phyloP scores from a whole-genome alignment of 2,113 vertebrate species.

The Colistium nudipinnis region DNA sequence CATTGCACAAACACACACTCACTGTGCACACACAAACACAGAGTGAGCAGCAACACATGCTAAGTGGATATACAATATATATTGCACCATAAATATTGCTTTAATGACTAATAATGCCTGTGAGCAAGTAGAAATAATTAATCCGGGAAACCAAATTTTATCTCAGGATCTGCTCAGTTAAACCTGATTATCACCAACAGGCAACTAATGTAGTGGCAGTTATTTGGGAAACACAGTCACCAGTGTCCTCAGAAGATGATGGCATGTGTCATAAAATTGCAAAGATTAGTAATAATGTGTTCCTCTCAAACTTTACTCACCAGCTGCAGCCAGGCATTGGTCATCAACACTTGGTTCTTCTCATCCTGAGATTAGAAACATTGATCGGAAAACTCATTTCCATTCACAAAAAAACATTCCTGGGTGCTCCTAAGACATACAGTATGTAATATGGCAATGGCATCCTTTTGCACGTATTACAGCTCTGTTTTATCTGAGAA shows the following conservation, averaged over 20 bases:
- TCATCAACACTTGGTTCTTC: slow-evolving; percentile 89
- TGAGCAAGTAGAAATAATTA: not conserved
- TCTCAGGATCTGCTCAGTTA: too few species aligned
- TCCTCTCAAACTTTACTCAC: slow-evolving; percentile 75
- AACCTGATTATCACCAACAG: slow-evolving; percentile 9
- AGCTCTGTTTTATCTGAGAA: too few species aligned
- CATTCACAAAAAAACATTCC: too few species aligned
- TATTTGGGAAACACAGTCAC: slow-evolving; percentile 7
- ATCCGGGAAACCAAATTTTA: not conserved
- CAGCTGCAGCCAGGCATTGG: slow-evolving; percentile 89
- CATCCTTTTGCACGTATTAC: too few species aligned
- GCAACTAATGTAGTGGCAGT: not conserved
- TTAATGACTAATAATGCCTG: not conserved
- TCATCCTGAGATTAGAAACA: slow-evolving; percentile 82
- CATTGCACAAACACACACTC: not conserved
- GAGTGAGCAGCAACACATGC: too few species aligned
- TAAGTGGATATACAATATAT: not conserved
- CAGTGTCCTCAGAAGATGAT: not conserved
- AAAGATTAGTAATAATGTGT: not conserved
- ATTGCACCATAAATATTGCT: not conserved
- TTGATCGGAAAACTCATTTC: too few species aligned
- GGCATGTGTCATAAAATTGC: slow-evolving; percentile 8
- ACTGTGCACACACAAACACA: not conserved
- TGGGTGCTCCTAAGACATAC: too few species aligned
- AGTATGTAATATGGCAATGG: too few species aligned